These are phyloP conservation scores for Chrysaora quinquecirrha DNA, from an alignment of 30 jellyfish, hydroid and myxozoan species.

Conservation along the genomic window DNA sequence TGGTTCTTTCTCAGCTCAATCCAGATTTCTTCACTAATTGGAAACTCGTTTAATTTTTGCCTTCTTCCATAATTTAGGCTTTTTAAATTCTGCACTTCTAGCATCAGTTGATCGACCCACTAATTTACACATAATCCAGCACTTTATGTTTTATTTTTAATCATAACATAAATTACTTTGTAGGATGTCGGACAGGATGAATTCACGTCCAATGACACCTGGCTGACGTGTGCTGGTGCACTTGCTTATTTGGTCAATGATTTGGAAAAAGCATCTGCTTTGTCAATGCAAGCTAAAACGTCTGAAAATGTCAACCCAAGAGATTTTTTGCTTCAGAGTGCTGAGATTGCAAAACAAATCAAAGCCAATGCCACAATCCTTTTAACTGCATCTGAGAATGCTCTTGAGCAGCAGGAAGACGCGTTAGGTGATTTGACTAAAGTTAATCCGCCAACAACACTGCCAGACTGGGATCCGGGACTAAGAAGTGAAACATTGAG, in stretches of 20 bases:
- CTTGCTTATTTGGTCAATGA: too few species aligned
- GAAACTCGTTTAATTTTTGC: not conserved
- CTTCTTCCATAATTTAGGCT: too few species aligned
- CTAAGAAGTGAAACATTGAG: not conserved
- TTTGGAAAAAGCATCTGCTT: too few species aligned
- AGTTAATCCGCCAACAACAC: not conserved
- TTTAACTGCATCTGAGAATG: constrained; percentile 12
- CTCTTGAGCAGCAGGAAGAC: constrained; percentile 22
- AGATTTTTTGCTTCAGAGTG: too few species aligned
- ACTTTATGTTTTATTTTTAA: not conserved
- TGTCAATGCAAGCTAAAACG: too few species aligned
- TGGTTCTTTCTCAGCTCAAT: too few species aligned
- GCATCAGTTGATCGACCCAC: constrained; percentile 10
- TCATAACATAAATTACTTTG: not conserved
- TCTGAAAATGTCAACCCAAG: too few species aligned
- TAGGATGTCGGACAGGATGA: constrained; percentile 17
- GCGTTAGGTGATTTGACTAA: constrained; percentile 1
- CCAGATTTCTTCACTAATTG: constrained; percentile 26
- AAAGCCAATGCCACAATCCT: too few species aligned
- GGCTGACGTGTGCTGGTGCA: too few species aligned
- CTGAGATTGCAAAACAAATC: too few species aligned
- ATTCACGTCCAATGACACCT: too few species aligned
- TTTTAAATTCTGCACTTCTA: constrained; percentile 32
- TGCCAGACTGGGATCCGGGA: constrained; percentile 65
- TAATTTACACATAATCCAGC: not conserved